Conservation (phyloP, 1,140 invertebrate genomes). For the Drosophila mojavensis region DNA sequence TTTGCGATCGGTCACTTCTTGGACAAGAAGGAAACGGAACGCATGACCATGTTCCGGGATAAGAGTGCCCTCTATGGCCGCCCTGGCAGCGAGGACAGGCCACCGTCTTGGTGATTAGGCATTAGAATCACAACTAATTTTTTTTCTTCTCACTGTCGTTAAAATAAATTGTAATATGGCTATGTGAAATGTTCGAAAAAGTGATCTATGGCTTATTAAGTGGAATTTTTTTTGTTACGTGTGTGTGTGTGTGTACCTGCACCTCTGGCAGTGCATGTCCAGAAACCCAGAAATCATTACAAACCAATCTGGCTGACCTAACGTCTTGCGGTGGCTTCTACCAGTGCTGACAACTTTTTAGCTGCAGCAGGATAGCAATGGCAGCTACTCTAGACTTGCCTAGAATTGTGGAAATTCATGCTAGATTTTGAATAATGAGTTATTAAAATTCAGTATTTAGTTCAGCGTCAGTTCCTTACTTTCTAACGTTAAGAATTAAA, state of each 20-base stretch:
- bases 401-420: neutral
- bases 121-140: slow-evolving; percentile 33
- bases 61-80: slow-evolving; percentile 90
- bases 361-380: neutral
- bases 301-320: slow-evolving; percentile 22
- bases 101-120: slow-evolving; percentile 88
- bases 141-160: slow-evolving; percentile 37
- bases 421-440: neutral
- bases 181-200: slow-evolving; percentile 48
- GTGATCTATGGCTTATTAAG: slow-evolving; percentile 20
- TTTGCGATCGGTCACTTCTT: slow-evolving; percentile 87
- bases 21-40: slow-evolving; percentile 88
- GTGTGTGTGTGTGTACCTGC: slow-evolving; percentile 14
- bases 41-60: slow-evolving; percentile 89
- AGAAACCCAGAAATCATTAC: slow-evolving; percentile 10
- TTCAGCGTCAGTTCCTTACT: too few relatives aligned
- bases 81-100: slow-evolving; percentile 86
- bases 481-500: neutral
- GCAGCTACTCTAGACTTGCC: neutral
- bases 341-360: neutral
- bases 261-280: slow-evolving; percentile 3
- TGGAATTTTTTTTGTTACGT: slow-evolving; percentile 15
- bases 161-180: slow-evolving; percentile 68
- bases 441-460: neutral
- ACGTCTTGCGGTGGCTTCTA: slow-evolving; percentile 43